phyloP scores from a whole-genome alignment of 2,888 invertebrate genomes.

The Rosalia funebris region DNA sequence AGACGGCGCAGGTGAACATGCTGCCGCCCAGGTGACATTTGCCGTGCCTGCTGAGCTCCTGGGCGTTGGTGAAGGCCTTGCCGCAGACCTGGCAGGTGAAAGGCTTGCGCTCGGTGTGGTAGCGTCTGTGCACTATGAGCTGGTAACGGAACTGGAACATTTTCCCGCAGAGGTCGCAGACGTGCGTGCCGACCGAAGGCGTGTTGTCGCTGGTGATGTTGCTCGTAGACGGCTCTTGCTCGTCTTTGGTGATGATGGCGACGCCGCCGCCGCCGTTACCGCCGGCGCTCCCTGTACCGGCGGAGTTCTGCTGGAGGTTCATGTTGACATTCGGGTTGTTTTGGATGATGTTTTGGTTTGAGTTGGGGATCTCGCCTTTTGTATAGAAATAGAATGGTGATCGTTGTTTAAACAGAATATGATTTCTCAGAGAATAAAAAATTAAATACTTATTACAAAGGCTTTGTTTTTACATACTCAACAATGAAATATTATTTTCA shows the following conservation, averaged over 20 bases:
- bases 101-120: conserved; percentile 87
- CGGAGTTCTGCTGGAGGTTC: conserved; percentile 35
- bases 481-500: too few species aligned
- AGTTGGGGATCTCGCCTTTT: conserved; percentile 42
- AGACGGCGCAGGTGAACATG: conserved; percentile 78
- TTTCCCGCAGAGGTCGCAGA: conserved; percentile 87
- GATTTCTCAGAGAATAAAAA: too few species aligned
- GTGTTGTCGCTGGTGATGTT: conserved; percentile 41
- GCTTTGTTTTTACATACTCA: too few species aligned
- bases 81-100: conserved; percentile 79
- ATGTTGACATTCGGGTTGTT: conserved; percentile 38
- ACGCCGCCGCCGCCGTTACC: conserved; percentile 64
- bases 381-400: too few species aligned
- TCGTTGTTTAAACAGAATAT: too few species aligned
- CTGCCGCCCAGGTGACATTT: conserved; percentile 85
- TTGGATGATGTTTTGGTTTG: conserved; percentile 38
- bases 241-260: conserved; percentile 63
- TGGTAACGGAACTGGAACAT: conserved; percentile 89
- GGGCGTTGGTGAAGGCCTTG: conserved; percentile 82
- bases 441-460: too few species aligned
- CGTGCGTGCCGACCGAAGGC: conserved; percentile 73
- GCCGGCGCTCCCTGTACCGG: conserved; percentile 49
- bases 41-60: conserved; percentile 83
- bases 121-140: conserved; percentile 84
- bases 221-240: conserved; percentile 67